These are phyloP conservation scores for Tenualosa ilisha DNA, from an alignment of 2,797 vertebrate genomes.

Conservation along the genomic window DNA sequence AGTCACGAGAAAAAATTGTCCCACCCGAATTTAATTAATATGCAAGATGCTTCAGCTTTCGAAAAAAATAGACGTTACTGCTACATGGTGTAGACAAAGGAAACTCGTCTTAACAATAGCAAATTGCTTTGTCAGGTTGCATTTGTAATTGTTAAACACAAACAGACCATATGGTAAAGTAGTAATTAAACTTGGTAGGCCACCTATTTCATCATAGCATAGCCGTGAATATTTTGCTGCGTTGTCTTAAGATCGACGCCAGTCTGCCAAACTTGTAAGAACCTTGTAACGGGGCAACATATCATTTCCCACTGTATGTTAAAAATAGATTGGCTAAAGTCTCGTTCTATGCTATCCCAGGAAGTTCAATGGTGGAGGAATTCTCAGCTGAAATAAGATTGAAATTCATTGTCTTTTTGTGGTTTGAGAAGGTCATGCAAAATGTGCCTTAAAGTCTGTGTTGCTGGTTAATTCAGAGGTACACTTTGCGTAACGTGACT, in stretches of 20 bases:
- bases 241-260: too few species aligned
- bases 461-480: background rate
- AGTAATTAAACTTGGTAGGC: too few species aligned
- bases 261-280: background rate
- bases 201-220: too few species aligned
- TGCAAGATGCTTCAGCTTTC: too few species aligned
- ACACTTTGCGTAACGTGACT: background rate
- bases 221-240: too few species aligned
- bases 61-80: too few species aligned
- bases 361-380: background rate
- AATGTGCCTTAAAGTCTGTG: background rate
- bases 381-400: background rate
- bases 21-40: background rate
- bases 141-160: too few species aligned
- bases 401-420: background rate
- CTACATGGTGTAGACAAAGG: too few species aligned
- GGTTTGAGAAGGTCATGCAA: background rate
- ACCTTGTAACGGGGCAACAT: background rate
- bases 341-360: slow-evolving; percentile 34
- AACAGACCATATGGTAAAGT: too few species aligned
- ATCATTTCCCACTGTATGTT: slow-evolving; percentile 37
- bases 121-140: too few species aligned
- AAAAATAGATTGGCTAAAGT: slow-evolving; percentile 49
- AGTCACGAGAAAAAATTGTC: background rate
- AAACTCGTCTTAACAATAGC: too few species aligned